Evolutionary conservation across 1,140 invertebrate genomes (phyloP).

Genomic region (Macrosteles quadrilineatus): DNA sequence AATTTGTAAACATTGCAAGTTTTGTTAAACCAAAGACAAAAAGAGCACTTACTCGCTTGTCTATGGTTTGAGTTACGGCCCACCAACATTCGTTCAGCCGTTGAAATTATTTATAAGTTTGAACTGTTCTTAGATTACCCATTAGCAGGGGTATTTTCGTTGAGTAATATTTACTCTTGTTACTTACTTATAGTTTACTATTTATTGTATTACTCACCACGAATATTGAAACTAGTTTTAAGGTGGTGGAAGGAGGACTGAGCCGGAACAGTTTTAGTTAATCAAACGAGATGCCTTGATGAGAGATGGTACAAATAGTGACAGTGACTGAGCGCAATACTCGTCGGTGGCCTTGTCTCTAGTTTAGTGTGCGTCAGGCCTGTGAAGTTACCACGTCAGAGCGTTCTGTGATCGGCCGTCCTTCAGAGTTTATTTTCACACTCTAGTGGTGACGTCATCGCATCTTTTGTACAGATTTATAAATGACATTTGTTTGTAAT

Average conservation of each 20-base stretch:
- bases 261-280: not conserved
- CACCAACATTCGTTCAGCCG: no score
- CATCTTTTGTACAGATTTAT: constrained; percentile 19
- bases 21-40: no score
- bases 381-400: constrained; percentile 30
- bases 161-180: constrained; percentile 23
- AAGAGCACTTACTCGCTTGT: no score
- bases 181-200: not conserved
- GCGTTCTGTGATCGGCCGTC: constrained; percentile 30
- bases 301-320: constrained; percentile 16
- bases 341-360: constrained; percentile 9
- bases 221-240: not conserved
- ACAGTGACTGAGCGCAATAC: constrained; percentile 10
- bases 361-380: not conserved
- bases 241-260: not conserved
- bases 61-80: no score
- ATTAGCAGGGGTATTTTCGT: constrained; percentile 11
- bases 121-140: not conserved
- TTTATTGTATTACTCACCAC: constrained; percentile 10
- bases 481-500: constrained; percentile 18
- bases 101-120: no score
- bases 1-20: no score
- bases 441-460: not conserved
- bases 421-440: constrained; percentile 22
- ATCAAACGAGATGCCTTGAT: constrained; percentile 6